Percentiles rank a stretch among this genome's conserved stretches.
Evolutionary conservation across 2,113 vertebrate genomes (phyloP).

Genomic region (Willisornis vidua): DNA sequence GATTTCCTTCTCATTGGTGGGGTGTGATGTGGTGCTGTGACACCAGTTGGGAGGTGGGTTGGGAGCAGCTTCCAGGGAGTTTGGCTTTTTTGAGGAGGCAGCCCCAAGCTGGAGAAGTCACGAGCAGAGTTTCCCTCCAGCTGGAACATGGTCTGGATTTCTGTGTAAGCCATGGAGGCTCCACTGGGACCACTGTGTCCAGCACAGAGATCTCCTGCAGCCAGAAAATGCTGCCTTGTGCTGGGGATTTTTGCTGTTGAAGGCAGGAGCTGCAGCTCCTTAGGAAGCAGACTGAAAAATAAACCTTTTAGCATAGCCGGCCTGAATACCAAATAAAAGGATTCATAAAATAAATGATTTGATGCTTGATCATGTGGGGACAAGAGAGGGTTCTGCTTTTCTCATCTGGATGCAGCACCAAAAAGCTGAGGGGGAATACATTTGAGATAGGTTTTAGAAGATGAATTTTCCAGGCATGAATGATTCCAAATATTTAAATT

Average conservation of each 20-base stretch:
- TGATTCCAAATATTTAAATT: not conserved
- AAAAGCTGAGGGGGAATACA: not conserved
- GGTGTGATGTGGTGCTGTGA: rapidly evolving
- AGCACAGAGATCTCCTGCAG: not conserved
- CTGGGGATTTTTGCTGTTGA: not conserved
- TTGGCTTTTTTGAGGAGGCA: not conserved
- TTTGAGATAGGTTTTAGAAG: not conserved
- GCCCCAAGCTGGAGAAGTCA: not conserved
- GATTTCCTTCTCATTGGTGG: not conserved
- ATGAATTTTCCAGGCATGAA: not conserved
- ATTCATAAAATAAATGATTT: not conserved
- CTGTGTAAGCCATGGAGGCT: not conserved
- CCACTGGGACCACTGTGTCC: not conserved
- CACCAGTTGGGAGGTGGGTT: rapidly evolving
- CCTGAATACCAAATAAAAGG: not conserved
- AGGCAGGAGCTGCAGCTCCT: not conserved
- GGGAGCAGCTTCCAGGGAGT: not conserved
- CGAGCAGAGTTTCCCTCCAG: not conserved
- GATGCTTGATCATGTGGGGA: not conserved
- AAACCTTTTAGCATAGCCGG: not conserved
- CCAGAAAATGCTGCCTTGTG: not conserved
- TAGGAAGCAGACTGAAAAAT: not conserved
- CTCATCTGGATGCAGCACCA: not conserved
- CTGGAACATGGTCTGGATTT: not conserved
- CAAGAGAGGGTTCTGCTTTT: not conserved